phyloP scores from a whole-genome alignment of 2,797 vertebrate genomes.

The Sardinella longiceps region DNA sequence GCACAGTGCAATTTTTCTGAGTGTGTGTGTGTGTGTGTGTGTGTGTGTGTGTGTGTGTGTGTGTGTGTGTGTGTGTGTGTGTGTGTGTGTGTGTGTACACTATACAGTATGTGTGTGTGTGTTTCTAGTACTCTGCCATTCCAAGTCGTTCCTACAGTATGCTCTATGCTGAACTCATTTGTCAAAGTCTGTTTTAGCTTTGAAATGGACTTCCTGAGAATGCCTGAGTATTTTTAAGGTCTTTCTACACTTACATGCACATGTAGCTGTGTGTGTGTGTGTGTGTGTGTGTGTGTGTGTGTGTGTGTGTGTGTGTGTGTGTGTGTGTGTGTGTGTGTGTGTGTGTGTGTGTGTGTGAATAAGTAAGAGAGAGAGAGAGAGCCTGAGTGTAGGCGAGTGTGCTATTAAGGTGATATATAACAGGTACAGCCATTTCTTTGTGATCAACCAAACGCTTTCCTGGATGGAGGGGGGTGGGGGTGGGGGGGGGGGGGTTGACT shows the following conservation, averaged over 20 bases:
- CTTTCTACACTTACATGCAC: not conserved
- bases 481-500: not conserved
- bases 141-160: too few species aligned
- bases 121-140: too few species aligned
- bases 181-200: not conserved
- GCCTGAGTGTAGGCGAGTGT: not conserved
- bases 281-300: not conserved
- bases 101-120: not conserved
- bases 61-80: too few species aligned
- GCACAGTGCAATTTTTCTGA: not conserved
- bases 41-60: not conserved
- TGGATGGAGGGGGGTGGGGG: not conserved
- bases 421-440: slow-evolving; percentile 8
- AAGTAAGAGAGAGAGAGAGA: not conserved
- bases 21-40: not conserved
- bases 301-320: not conserved
- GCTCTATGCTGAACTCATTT: not conserved
- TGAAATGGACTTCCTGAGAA: not conserved
- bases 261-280: not conserved
- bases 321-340: not conserved
- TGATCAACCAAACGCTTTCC: slow-evolving; percentile 21
- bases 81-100: too few species aligned
- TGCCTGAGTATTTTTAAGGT: not conserved
- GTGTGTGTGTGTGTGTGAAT: not conserved
- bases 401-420: slow-evolving; percentile 14